phyloP scores from a whole-genome alignment of 2,797 vertebrate species.

The Huso huso region DNA sequence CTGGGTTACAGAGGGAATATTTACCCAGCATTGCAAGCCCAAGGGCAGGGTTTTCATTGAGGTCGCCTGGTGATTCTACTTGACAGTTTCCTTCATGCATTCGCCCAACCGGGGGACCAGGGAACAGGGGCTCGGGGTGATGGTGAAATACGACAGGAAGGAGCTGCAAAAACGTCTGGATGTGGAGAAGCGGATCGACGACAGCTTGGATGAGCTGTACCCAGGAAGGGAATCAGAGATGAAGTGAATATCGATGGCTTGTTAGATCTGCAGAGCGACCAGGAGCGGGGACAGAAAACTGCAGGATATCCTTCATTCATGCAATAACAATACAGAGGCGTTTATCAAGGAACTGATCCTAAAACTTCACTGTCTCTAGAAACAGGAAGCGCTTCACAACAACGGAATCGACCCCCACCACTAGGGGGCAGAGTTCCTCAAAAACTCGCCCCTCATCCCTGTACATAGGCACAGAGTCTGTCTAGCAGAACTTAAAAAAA shows the following conservation, averaged over 20 bases:
- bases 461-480: too few relatives aligned
- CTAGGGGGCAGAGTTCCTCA: neutral
- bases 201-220: conserved; percentile 65
- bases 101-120: conserved; percentile 46
- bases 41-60: too few relatives aligned
- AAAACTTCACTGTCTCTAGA: conserved; percentile 50
- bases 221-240: conserved; percentile 64
- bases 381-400: conserved; percentile 54
- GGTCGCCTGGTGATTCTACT: too few relatives aligned
- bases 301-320: conserved; percentile 48
- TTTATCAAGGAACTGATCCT: conserved; percentile 46
- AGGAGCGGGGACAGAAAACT: conserved; percentile 57
- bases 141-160: conserved; percentile 81
- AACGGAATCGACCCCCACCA: conserved; percentile 47
- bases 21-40: too few relatives aligned
- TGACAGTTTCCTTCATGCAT: conserved; percentile 43
- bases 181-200: conserved; percentile 84
- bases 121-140: conserved; percentile 54
- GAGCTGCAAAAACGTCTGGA: conserved; percentile 80
- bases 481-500: too few relatives aligned
- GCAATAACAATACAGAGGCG: conserved; percentile 40
- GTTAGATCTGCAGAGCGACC: conserved; percentile 63
- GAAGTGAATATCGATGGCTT: conserved; percentile 78
- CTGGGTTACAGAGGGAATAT: too few relatives aligned
- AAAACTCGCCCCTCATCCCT: too few relatives aligned